These are phyloP conservation scores for Diarsia mendica DNA, from an alignment of 2,888 invertebrate genomes.

Conservation along the genomic window DNA sequence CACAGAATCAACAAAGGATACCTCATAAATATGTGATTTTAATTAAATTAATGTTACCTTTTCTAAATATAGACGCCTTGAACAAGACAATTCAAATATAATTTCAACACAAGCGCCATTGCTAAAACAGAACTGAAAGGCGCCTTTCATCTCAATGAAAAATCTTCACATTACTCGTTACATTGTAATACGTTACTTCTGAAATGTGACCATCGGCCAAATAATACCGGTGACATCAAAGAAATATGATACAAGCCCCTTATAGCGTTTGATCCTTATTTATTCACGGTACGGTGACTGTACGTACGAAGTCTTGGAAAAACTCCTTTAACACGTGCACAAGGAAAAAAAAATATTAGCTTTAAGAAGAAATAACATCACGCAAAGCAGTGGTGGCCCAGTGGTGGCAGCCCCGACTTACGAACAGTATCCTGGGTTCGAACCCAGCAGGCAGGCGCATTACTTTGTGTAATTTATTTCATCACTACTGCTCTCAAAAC, in stretches of 20 bases:
- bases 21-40: background rate
- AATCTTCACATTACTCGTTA: background rate
- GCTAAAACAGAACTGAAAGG: conserved; percentile 31
- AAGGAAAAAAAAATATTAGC: conserved; percentile 2
- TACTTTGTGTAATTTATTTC: too few relatives aligned
- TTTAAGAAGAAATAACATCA: background rate
- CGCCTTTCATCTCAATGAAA: conserved; percentile 15
- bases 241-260: conserved; percentile 17
- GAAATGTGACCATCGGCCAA: conserved; percentile 28
- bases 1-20: background rate
- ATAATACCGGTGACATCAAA: conserved; percentile 39
- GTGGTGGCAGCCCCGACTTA: too few relatives aligned
- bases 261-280: conserved; percentile 44
- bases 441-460: too few relatives aligned
- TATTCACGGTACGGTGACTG: conserved; percentile 23
- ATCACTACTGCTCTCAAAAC: too few relatives aligned
- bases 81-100: background rate
- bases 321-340: conserved; percentile 6
- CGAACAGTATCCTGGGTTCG: too few relatives aligned
- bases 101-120: conserved; percentile 12
- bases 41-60: background rate
- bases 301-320: background rate
- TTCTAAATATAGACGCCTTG: conserved; percentile 1
- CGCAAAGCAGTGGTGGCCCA: too few relatives aligned
- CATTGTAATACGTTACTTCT: background rate